Evolutionary conservation across 1,140 invertebrate species (phyloP), one percentile per base, ranked within the genome.

Genomic region (Platyura marginata): DNA sequence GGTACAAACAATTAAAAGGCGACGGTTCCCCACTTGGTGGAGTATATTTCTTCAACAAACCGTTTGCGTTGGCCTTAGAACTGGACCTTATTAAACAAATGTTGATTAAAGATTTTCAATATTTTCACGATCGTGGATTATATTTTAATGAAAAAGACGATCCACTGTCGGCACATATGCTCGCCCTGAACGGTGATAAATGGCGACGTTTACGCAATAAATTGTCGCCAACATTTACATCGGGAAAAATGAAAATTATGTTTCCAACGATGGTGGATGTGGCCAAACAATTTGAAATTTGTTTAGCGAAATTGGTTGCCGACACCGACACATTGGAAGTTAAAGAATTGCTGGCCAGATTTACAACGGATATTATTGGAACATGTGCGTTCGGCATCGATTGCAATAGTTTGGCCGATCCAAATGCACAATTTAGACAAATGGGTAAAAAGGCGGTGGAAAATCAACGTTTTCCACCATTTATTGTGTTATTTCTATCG

Each of bases 391-490:
- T 72, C 48, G 75, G n/a, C n/a, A n/a, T n/a, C n/a, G n/a, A n/a
- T n/a, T n/a, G n/a, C n/a, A n/a, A n/a, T n/a, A n/a, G n/a, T n/a
- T n/a, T n/a, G n/a, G n/a, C n/a, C n/a, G n/a, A n/a, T n/a, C n/a
- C n/a, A n/a, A n/a, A n/a, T n/a, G 75, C 68, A 0, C 68, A 68
- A 4, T 48, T 67, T 74, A 46, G 40, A 71, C 11, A 74, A 71
- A 21, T 74, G 74, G 22, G 78, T 73, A 50, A 74, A 78, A 48
- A 76, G 75, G 0, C n/a, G n/a, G n/a, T n/a, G n/a, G n/a, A n/a
- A n/a, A n/a, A n/a, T n/a, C n/a, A n/a, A n/a, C n/a, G n/a, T n/a
- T n/a, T n/a, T n/a, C n/a, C n/a, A n/a, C n/a, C n/a, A n/a, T n/a
- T n/a, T n/a, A n/a, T n/a, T n/a, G n/a, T n/a, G n/a, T n/a, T n/a